phyloP scores from a whole-genome alignment of 2,113 vertebrate genomes.

The Dermatemys mawii region DNA sequence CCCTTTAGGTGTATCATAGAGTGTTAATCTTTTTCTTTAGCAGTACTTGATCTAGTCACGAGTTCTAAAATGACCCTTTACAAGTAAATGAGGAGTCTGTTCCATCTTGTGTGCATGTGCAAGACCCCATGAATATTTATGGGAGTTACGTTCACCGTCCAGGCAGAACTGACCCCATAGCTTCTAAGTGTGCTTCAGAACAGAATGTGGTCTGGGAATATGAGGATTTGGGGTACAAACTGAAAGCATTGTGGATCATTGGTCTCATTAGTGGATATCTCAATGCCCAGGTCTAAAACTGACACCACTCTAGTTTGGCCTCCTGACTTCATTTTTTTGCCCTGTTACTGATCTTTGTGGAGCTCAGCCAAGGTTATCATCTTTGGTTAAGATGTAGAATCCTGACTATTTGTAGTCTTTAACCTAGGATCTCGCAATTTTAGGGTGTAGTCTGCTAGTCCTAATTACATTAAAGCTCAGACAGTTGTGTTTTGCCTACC shows the following conservation, averaged over 20 bases:
- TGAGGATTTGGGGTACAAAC: neutral
- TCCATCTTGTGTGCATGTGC: accelerated
- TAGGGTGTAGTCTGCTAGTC: neutral
- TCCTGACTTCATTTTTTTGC: neutral
- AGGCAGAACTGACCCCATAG: accelerated
- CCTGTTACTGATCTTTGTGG: neutral
- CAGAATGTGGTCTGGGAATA: neutral
- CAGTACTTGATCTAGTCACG: neutral
- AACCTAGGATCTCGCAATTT: neutral
- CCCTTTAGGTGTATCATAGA: neutral
- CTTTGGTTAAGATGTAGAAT: neutral
- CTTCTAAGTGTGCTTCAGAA: neutral
- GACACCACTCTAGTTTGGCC: neutral
- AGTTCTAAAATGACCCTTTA: neutral
- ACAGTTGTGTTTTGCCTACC: neutral
- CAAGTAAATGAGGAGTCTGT: neutral
- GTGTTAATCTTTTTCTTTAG: neutral
- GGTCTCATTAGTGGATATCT: neutral
- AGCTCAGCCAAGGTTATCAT: neutral
- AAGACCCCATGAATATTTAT: neutral
- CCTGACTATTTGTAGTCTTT: neutral
- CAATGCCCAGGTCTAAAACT: neutral
- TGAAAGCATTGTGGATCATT: neutral
- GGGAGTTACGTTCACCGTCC: neutral
- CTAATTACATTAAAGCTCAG: neutral